Evolutionary conservation across 2,113 vertebrate genomes (phyloP), one percentile per base, ranked within the genome.

Genomic region (Crotophaga sulcirostris): DNA sequence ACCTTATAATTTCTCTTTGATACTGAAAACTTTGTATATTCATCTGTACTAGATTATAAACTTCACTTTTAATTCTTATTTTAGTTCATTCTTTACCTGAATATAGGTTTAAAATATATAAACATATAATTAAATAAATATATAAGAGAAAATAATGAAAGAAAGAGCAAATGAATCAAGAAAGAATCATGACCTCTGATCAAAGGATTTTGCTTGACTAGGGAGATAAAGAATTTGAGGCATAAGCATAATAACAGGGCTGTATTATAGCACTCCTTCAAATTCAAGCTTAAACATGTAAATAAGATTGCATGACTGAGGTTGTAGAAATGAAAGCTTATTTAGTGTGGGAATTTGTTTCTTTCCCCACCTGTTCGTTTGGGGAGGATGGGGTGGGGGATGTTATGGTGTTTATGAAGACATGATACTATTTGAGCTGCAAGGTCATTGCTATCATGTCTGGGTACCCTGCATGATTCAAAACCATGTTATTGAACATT

Each of bases 321-420:
- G 3, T 7, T 34, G 3, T 26, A 74, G n/a, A 58, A 77, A 69
- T 24, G 3, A 12, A 88, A 63, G 34, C 13, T 31, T 84, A 49
- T 33, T 44, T 68, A 23, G 2, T 36, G 19, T 52, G 15, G 26
- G 4, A 25, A n/a, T 38, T 24, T 31, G 2, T 34, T 80, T 72
- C 16, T 47, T 93, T 67, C 10, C 2, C 16, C 31, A 4, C 36
- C 23, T 56, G 40, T 77, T 54, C 15, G 4, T 40, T 47, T 47
- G 17, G 18, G 25, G 16, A 5, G 1, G 40, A 42, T 58, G 6
- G 10, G 10, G 7, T 45, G 45, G 19, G n/a, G 4, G 21, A 1
- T 9, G 0, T 25, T 68, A 16, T n/a, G 23, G 10, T 33, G 29
- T 55, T 77, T 75, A 34, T 31, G 45, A 44, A 75, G 23, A 3